Conservation (phyloP, 2,888 invertebrate species). For the Lydus trimaculatus region DNA sequence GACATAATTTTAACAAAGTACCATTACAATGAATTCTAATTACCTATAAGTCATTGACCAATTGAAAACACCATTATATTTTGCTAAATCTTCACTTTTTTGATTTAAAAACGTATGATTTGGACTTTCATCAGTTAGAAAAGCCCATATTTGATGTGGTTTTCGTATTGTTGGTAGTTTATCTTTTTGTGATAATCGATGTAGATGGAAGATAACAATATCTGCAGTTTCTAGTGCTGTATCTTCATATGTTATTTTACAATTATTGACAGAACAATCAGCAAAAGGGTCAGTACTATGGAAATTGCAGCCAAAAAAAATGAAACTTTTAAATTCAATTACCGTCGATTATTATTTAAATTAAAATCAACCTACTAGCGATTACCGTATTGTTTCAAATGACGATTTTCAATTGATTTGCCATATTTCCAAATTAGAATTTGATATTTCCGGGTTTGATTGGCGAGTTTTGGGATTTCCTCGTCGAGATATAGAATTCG, state of each 20-base stretch:
- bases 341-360: too few relatives aligned
- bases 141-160: conserved; percentile 71
- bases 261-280: conserved; percentile 69
- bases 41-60: conserved; percentile 76
- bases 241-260: conserved; percentile 66
- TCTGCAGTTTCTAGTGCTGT: conserved; percentile 64
- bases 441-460: conserved; percentile 54
- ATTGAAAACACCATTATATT: conserved; percentile 70
- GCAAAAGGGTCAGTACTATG: conserved; percentile 65
- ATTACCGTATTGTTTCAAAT: conserved; percentile 63
- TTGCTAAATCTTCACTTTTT: conserved; percentile 49
- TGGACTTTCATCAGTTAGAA: conserved; percentile 74
- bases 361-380: conserved; percentile 49
- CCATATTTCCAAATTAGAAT: conserved; percentile 71
- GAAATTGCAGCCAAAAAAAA: conserved; percentile 34
- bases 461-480: conserved; percentile 43
- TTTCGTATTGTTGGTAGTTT: conserved; percentile 64
- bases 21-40: conserved; percentile 14
- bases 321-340: too few relatives aligned
- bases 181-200: conserved; percentile 58
- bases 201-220: conserved; percentile 70
- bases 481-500: conserved; percentile 57
- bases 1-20: conserved; percentile 27
- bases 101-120: conserved; percentile 64
- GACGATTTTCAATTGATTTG: conserved; percentile 64